Evolutionary conservation across 2,113 vertebrate genomes (phyloP), one percentile per base, ranked within the genome.

Genomic region (Spilogale gracilis): DNA sequence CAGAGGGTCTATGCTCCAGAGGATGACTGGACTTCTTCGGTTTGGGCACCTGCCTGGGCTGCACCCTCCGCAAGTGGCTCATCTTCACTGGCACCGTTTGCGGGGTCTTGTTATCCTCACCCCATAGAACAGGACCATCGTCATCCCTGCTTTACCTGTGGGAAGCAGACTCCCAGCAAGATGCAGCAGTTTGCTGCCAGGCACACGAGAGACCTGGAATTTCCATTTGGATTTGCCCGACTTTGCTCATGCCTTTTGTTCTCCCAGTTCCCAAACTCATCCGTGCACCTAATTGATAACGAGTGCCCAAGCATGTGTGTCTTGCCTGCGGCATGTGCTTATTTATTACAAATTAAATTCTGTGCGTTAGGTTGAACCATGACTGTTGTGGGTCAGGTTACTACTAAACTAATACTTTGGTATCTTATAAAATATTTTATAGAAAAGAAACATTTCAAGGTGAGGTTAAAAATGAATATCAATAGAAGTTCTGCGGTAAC

Each of bases 381-480:
- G 71, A 48, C 65, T 56, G 1, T 60, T n/a, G 25, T 80, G 56
- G 32, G 67, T 54, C 50, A 81, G 9, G 25, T 54, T 27, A 90
- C 0, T 1, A n/a, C 30, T 81, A 56, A 81, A 71, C 52, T 69
- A 7, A 45, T 58, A 56, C 9, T 21, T 58, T 58, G 27, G 25
- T 20, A 30, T 50, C 27, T 60, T 17, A 23, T 83, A 38, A 32
- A 83, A 25, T 38, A 87, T 38, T 54, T 30, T 18, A 38, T 17
- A 63, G 16, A 27, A 30, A 14, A 84, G 45, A 93, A 54, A 17
- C 10, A n/a, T 18, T 60, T 71, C 43, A 71, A 32, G 61, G 61
- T 71, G 65, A 27, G 45, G 25, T 92, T 86, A 21, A 69, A 91
- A 91, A 85, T 58, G 56, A 54, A 13, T 80, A 16, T 86, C 32